phyloP scores from a whole-genome alignment of 2,888 invertebrate genomes.

The Caenorhabditis drosophilae region DNA sequence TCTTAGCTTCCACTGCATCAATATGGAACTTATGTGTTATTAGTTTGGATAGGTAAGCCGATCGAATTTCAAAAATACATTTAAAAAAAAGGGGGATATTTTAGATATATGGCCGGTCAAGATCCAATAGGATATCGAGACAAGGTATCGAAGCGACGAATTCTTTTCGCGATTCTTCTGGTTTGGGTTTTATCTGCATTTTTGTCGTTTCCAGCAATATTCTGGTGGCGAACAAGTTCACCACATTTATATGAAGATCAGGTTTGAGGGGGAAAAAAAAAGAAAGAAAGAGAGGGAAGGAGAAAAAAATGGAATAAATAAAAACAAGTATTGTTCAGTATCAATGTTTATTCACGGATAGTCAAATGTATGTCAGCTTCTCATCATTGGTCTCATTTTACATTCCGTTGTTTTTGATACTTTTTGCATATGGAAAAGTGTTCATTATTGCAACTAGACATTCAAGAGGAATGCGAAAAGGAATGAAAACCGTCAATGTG shows the following conservation, averaged over 20 bases:
- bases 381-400: constrained; percentile 98
- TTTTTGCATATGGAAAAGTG: constrained; percentile 92
- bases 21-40: constrained; percentile 95
- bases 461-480: constrained; percentile 55
- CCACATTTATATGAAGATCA: constrained; percentile 62
- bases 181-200: constrained; percentile 96
- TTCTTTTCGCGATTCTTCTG: constrained; percentile 84
- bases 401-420: constrained; percentile 93
- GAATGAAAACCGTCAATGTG: constrained; percentile 62
- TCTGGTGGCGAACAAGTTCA: constrained; percentile 74
- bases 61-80: background rate
- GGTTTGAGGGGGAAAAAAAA: too few species aligned
- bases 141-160: constrained; percentile 86
- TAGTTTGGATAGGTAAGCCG: constrained; percentile 70
- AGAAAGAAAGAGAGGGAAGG: too few species aligned
- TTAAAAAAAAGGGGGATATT: background rate
- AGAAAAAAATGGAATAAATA: too few species aligned
- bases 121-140: constrained; percentile 97
- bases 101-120: constrained; percentile 91
- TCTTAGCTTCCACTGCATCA: constrained; percentile 94
- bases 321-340: too few species aligned
- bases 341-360: constrained; percentile 90
- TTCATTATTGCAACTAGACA: constrained; percentile 68
- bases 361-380: constrained; percentile 92
- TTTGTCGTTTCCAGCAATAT: constrained; percentile 95